These are phyloP conservation scores for Gallinago nigripennis DNA, from an alignment of 2,797 vertebrate genomes.

Conservation along the genomic window DNA sequence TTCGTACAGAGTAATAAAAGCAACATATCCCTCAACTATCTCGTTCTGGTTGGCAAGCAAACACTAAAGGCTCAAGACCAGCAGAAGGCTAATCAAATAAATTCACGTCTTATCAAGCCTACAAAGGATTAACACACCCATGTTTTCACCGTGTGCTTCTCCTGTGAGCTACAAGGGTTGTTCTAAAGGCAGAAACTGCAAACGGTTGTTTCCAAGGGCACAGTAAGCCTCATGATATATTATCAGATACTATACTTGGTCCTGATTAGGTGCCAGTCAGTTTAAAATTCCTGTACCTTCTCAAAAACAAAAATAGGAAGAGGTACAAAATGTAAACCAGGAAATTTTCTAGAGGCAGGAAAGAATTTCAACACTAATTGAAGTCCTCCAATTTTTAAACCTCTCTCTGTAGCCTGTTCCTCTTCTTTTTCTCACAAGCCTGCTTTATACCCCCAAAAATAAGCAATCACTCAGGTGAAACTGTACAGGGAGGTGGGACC, in stretches of 20 bases:
- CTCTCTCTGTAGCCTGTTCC: not conserved
- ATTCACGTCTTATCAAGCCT: not conserved
- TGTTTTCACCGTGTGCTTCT: not conserved
- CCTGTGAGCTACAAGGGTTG: not conserved
- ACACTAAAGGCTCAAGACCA: not conserved
- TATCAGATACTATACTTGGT: not conserved
- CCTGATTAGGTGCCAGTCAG: not conserved
- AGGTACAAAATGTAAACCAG: not conserved
- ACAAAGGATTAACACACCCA: not conserved
- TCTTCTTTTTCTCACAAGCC: not conserved
- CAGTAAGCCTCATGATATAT: not conserved
- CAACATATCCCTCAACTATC: not conserved
- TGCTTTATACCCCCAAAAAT: not conserved
- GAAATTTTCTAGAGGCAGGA: not conserved
- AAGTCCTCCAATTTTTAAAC: not conserved
- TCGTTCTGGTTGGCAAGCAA: not conserved
- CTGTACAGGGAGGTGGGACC: not conserved
- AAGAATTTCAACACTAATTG: not conserved
- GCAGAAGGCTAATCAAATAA: slow-evolving; percentile 31
- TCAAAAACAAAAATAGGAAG: not conserved
- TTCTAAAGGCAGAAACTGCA: not conserved
- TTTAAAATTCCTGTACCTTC: not conserved
- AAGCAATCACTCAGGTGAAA: not conserved
- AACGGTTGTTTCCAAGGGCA: not conserved
- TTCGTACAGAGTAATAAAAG: not conserved